Evolutionary conservation across 2,888 invertebrate species (phyloP).

Genomic region (Catotricha subobsoleta): DNA sequence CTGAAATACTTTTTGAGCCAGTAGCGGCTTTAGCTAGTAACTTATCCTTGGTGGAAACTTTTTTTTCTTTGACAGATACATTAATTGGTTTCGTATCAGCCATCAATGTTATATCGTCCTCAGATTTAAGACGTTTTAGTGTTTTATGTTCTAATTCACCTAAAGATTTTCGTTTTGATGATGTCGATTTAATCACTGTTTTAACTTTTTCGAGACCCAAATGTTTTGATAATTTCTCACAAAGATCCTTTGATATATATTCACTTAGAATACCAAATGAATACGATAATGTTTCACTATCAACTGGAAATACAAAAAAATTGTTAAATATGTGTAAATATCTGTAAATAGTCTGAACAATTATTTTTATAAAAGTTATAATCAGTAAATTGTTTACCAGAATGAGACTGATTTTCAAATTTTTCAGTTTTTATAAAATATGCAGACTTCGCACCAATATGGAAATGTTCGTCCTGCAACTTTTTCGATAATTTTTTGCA

Average conservation of each 20-base stretch:
- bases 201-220: conserved; percentile 31
- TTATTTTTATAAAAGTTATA: conserved; percentile 16
- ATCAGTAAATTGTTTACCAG: conserved; percentile 16
- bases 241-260: conserved; percentile 52
- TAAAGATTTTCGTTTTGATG: conserved; percentile 35
- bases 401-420: conserved; percentile 14
- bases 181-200: background rate
- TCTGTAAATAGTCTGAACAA: conserved; percentile 13
- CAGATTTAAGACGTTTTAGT: conserved; percentile 30
- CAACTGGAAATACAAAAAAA: background rate
- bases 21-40: conserved; percentile 57
- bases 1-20: conserved; percentile 61
- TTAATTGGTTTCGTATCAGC: background rate
- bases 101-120: conserved; percentile 21
- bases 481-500: conserved; percentile 44
- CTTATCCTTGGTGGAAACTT: conserved; percentile 51
- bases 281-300: conserved; percentile 16
- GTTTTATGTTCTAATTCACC: conserved; percentile 20
- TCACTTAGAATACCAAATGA: conserved; percentile 65
- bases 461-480: conserved; percentile 47
- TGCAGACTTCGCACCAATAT: conserved; percentile 49
- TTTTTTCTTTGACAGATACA: conserved; percentile 18
- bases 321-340: too few species aligned
- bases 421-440: conserved; percentile 52
- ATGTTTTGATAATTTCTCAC: conserved; percentile 41